Base-by-base conservation (phyloP, 1,140 invertebrate genomes). In the Leptonema lineaticorne region DNA sequence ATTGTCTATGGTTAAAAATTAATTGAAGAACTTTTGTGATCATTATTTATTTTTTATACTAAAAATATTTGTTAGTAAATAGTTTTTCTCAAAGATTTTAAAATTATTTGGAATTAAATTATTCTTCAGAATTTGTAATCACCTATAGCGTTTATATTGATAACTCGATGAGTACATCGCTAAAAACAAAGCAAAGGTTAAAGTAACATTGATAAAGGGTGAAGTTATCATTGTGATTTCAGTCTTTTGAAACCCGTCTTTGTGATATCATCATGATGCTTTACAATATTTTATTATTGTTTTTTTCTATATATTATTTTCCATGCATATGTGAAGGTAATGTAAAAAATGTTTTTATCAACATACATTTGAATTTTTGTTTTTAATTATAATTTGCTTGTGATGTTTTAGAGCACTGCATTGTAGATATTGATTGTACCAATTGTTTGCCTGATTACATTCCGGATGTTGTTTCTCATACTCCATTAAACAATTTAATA, bases 401-500 rank as follows among this genome's bases (percentile, higher is more conserved):
- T 57, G 9, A n/a, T 65, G 24, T 72, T 69, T 3, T 71, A 78
- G 77, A 76, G 46, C 56, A 67, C 14, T 82, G 79, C 71, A 72
- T 75, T 50, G 77, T 82, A 67, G 79, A 82, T 8, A 73, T 81
- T 70, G 66, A 74, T 18, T 82, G 81, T 62, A 64, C 71, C 50
- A 78, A 81, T 63, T 82, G 79, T 71, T 26, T 80, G 26, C 79
- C 79, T 20, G 79, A 80, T 45, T 73, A 79, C 75, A 78, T 80
- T 76, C 79, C 81, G 59, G 71, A 77, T 70, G 76, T 82, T 73
- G 75, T 74, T 71, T 79, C 79, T 11, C 79, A 78, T 70, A 72
- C 74, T 50, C 76, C 77, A 7, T 48, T 26, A 56, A 63, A 73
- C 58, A 75, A 76, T 50, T 18, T 60, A 22, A 59, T 81, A 28